A percentile compares a stretch with the other conserved stretches of the same genome.
These are phyloP conservation scores for Betta splendens DNA, from an alignment of 2,797 vertebrate genomes.

Conservation along the genomic window DNA sequence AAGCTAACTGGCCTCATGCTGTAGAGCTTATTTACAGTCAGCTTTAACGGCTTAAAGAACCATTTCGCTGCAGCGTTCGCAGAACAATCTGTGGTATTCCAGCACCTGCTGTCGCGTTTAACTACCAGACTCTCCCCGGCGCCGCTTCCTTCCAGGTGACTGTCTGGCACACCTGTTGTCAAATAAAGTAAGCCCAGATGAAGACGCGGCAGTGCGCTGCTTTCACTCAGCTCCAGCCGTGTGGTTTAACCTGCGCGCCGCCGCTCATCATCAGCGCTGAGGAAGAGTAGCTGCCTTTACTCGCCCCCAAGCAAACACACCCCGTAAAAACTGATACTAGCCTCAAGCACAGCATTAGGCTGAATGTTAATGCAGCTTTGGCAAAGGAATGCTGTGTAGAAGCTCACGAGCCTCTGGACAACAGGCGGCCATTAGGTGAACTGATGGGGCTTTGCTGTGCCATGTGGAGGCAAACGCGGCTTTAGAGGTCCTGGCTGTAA, in stretches of 20 bases:
- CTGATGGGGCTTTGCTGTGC: constrained; percentile 71
- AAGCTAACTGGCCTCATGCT: constrained; percentile 32
- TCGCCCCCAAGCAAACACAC: constrained; percentile 57
- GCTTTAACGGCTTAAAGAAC: constrained; percentile 51
- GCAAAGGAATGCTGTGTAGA: constrained; percentile 23
- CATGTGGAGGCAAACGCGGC: constrained; percentile 60
- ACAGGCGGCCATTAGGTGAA: constrained; percentile 63
- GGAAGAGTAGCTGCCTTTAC: constrained; percentile 39
- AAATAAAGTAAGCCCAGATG: constrained; percentile 17
- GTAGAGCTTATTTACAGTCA: constrained; percentile 51
- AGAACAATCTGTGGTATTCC: constrained; percentile 38
- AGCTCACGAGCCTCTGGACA: constrained; percentile 38
- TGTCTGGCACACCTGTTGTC: neutral
- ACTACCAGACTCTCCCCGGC: constrained; percentile 12
- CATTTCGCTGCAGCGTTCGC: constrained; percentile 42
- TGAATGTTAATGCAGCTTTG: constrained; percentile 58
- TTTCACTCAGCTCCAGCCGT: constrained; percentile 37
- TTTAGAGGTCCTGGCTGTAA: constrained; percentile 73
- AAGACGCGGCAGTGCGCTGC: constrained; percentile 9
- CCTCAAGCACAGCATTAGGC: constrained; percentile 54
- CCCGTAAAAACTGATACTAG: constrained; percentile 61
- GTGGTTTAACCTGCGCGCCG: constrained; percentile 43
- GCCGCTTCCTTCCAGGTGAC: constrained; percentile 7
- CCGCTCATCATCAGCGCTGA: constrained; percentile 33
- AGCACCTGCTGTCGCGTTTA: constrained; percentile 36